Percentiles rank a stretch among this genome's conserved stretches.
phyloP scores from a whole-genome alignment of 2,797 vertebrate species.

The Acomys russatus region DNA sequence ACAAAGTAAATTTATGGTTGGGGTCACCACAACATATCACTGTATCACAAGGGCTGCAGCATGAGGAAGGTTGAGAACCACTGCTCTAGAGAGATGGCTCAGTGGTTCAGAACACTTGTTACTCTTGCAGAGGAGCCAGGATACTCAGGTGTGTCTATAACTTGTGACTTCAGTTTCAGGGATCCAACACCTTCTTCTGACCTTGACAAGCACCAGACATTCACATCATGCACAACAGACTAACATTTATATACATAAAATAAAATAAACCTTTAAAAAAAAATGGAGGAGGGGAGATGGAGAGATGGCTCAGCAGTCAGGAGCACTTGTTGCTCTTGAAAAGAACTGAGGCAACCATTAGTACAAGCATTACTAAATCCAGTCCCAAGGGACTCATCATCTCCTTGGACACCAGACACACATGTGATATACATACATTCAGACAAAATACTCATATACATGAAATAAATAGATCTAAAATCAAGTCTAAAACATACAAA shows the following conservation, averaged over 20 bases:
- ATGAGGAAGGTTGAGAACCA: neutral
- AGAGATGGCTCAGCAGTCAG: neutral
- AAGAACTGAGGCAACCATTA: neutral
- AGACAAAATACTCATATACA: neutral
- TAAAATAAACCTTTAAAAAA: neutral
- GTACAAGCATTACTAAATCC: neutral
- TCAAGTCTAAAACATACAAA: neutral
- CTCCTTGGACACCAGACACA: neutral
- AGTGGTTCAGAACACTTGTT: neutral
- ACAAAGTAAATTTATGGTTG: neutral
- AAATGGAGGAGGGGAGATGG: neutral
- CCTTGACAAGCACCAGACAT: neutral
- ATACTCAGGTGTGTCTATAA: neutral
- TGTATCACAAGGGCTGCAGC: neutral
- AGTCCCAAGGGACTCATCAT: neutral
- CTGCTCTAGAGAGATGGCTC: neutral
- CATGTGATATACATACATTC: neutral
- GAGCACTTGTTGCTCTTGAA: neutral
- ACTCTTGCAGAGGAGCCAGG: neutral
- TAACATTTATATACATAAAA: neutral
- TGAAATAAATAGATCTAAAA: neutral
- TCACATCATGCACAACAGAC: neutral
- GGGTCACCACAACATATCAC: neutral
- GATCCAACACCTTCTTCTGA: neutral
- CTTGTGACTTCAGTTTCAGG: neutral